phyloP scores from a whole-genome alignment of 2,113 vertebrate genomes.

The Colius striatus region DNA sequence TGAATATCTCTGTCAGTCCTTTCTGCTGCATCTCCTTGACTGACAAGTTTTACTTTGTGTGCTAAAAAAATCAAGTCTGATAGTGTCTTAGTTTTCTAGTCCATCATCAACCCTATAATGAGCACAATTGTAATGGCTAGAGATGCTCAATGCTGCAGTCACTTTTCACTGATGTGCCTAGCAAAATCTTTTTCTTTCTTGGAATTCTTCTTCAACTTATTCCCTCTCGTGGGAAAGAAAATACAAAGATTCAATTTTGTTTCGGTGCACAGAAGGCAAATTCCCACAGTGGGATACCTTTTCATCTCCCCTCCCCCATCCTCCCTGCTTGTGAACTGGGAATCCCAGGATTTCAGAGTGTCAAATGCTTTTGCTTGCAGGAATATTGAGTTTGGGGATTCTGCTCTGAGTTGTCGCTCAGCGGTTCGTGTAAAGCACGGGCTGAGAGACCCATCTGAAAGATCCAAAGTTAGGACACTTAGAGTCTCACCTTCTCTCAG shows the following conservation, averaged over 20 bases:
- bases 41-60: background rate
- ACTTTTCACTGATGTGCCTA: background rate
- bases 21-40: background rate
- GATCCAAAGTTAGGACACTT: background rate
- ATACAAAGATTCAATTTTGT: background rate
- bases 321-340: background rate
- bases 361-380: background rate
- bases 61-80: background rate
- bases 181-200: background rate
- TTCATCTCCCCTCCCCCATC: background rate
- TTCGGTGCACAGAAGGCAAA: background rate
- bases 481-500: background rate
- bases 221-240: background rate
- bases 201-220: background rate
- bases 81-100: background rate
- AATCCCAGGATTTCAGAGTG: accelerated
- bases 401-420: background rate
- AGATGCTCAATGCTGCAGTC: background rate
- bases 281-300: background rate
- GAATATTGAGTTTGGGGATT: background rate
- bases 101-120: background rate
- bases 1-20: background rate
- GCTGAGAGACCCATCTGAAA: background rate
- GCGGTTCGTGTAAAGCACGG: accelerated
- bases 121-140: accelerated